phyloP scores from a whole-genome alignment of 2,113 vertebrate genomes.

The Gallinago media region DNA sequence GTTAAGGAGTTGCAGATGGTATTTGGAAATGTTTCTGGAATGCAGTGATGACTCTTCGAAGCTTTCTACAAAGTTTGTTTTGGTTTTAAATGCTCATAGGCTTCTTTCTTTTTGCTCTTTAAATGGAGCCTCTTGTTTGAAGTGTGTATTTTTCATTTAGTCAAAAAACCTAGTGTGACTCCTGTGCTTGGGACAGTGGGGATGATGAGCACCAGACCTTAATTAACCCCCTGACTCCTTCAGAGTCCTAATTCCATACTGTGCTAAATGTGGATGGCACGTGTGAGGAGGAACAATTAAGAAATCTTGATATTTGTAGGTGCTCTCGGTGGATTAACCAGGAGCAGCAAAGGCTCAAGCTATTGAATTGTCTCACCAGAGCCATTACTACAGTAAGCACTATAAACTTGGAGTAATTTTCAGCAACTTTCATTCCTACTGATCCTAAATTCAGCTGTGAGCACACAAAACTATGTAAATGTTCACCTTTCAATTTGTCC shows the following conservation, averaged over 20 bases:
- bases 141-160: not conserved
- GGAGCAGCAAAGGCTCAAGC: not conserved
- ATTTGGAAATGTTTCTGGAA: conserved; percentile 16
- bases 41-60: conserved; percentile 21
- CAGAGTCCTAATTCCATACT: not conserved
- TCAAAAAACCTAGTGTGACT: not conserved
- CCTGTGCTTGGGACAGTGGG: not conserved
- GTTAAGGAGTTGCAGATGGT: conserved; percentile 28
- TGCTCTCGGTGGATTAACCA: not conserved
- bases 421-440: not conserved
- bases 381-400: not conserved
- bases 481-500: not conserved
- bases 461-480: not conserved
- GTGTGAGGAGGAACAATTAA: not conserved
- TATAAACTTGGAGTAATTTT: not conserved
- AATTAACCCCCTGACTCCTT: not conserved
- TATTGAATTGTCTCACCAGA: not conserved
- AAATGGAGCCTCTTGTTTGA: not conserved
- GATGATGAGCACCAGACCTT: not conserved
- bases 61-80: not conserved
- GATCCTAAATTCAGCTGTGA: not conserved
- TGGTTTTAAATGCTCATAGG: not conserved
- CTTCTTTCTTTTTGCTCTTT: not conserved
- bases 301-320: not conserved
- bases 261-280: not conserved